phyloP scores from a whole-genome alignment of 2,888 invertebrate genomes.

The Dimorphilus gyrociliatus region DNA sequence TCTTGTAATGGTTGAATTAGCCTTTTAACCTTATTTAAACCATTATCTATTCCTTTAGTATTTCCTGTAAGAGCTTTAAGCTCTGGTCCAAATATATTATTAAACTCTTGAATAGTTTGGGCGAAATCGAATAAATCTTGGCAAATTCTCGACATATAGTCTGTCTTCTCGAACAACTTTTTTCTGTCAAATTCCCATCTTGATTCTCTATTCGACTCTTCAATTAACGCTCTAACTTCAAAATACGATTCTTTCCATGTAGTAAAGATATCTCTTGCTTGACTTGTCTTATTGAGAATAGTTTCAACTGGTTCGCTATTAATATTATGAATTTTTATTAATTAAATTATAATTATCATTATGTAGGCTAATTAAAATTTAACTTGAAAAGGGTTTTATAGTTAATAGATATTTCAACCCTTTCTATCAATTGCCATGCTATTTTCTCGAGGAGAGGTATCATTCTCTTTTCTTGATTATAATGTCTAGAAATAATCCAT shows the following conservation, averaged over 20 bases:
- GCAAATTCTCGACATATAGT: slow-evolving; percentile 65
- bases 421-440: slow-evolving; percentile 61
- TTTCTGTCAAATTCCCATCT: slow-evolving; percentile 82
- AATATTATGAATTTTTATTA: no score
- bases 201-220: slow-evolving; percentile 62
- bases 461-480: slow-evolving; percentile 69
- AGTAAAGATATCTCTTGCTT: slow-evolving; percentile 52
- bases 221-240: slow-evolving; percentile 56
- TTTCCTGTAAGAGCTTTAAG: slow-evolving; percentile 70
- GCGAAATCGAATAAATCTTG: slow-evolving; percentile 60
- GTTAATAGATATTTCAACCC: slow-evolving; percentile 53
- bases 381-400: slow-evolving; percentile 61
- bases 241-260: slow-evolving; percentile 47
- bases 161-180: slow-evolving; percentile 61
- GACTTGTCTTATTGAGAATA: slow-evolving; percentile 43
- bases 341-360: no score
- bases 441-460: slow-evolving; percentile 62
- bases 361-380: no score
- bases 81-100: slow-evolving; percentile 71
- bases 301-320: slow-evolving; percentile 29
- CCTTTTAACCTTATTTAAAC: slow-evolving; percentile 59
- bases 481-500: slow-evolving; percentile 75
- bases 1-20: slow-evolving; percentile 49
- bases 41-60: slow-evolving; percentile 66
- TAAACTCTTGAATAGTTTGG: slow-evolving; percentile 64